Evolutionary conservation across 1,140 invertebrate species (phyloP).

Genomic region (Pachypsylla venusta): DNA sequence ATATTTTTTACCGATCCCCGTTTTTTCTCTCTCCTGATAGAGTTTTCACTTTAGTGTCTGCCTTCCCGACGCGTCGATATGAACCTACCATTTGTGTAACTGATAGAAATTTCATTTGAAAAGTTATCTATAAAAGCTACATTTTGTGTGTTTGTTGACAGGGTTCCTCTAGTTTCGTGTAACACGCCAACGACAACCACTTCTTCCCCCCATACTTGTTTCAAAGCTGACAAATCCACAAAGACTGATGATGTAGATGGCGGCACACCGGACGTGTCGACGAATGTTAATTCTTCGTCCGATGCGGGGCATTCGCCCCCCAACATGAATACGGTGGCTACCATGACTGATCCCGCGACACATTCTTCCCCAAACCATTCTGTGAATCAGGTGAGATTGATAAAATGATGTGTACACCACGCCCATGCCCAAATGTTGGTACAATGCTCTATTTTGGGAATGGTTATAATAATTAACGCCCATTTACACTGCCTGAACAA

Average conservation of each 20-base stretch:
- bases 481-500: no score
- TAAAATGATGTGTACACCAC: no score
- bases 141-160: not conserved
- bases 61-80: no score
- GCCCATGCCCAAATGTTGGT: no score
- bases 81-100: no score
- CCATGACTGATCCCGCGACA: conserved; percentile 17
- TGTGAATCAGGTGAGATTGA: conserved; percentile 7
- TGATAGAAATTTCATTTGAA: no score
- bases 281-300: conserved; percentile 19
- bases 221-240: conserved; percentile 37
- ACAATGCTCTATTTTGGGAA: no score
- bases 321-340: conserved; percentile 18
- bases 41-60: no score
- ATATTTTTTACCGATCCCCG: no score
- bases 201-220: not conserved
- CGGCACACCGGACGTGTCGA: conserved; percentile 14
- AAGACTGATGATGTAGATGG: conserved; percentile 34
- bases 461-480: no score
- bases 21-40: no score
- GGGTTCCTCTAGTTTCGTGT: conserved; percentile 13
- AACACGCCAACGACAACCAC: conserved; percentile 17
- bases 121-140: not conserved
- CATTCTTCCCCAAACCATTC: not conserved
- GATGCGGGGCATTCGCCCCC: not conserved